Conservation (phyloP, 1,140 invertebrate genomes). For the Vanessa atalanta region DNA sequence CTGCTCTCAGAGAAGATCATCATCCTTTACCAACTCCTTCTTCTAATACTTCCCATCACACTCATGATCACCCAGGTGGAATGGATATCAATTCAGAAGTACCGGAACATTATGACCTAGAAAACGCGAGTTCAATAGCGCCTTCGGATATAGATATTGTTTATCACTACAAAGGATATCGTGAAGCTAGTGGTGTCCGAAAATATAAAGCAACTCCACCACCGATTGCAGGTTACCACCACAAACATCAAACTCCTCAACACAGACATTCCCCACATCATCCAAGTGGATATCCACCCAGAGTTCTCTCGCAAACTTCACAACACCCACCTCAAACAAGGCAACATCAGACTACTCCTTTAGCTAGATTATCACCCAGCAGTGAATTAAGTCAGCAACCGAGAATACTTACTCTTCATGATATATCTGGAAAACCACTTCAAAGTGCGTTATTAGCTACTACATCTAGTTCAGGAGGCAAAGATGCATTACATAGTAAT, state of each 20-base stretch:
- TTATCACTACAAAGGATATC: slow-evolving; percentile 96
- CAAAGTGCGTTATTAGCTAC: slow-evolving; percentile 93
- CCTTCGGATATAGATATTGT: slow-evolving; percentile 98
- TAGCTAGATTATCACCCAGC: slow-evolving; percentile 94
- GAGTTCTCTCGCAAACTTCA: slow-evolving; percentile 85
- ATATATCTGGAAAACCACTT: slow-evolving; percentile 95
- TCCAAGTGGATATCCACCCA: slow-evolving; percentile 84
- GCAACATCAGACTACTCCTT: slow-evolving; percentile 91
- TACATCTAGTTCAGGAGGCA: slow-evolving; percentile 91
- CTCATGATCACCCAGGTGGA: slow-evolving; percentile 84
- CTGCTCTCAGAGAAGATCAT: slow-evolving; percentile 88
- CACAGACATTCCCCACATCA: slow-evolving; percentile 88
- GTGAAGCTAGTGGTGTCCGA: slow-evolving; percentile 88
- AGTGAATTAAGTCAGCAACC: slow-evolving; percentile 96
- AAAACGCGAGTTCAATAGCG: slow-evolving; percentile 98
- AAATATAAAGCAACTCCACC: slow-evolving; percentile 93
- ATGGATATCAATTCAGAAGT: slow-evolving; percentile 89
- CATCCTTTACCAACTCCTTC: slow-evolving; percentile 86
- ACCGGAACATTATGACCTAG: slow-evolving; percentile 97
- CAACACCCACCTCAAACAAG: slow-evolving; percentile 84
- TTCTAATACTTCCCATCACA: slow-evolving; percentile 83
- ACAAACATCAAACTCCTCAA: slow-evolving; percentile 87
- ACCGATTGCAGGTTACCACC: slow-evolving; percentile 87
- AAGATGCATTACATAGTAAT: slow-evolving; percentile 91
- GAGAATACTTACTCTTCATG: slow-evolving; percentile 93